Evolutionary conservation across 1,140 invertebrate genomes (phyloP), one percentile per base, ranked within the genome.

Genomic region (Physella acuta): DNA sequence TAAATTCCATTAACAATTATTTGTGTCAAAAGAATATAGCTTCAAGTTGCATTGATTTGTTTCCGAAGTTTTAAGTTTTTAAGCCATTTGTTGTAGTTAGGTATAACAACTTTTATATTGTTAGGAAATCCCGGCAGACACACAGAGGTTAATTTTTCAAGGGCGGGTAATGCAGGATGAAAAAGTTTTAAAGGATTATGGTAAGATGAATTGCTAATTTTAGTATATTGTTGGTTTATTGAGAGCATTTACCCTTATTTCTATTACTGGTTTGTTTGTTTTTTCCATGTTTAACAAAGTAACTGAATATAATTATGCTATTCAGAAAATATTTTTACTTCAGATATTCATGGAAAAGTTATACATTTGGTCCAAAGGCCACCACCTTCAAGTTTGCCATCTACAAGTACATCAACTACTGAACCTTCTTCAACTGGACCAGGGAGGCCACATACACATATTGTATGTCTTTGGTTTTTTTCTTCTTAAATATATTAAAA

Each of bases 311-410:
- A 44, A 44, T 44, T 44, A 44, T 11, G 39, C 8, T 20, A 44
- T 44, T 44, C 20, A 8, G 39, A 44, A 11, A 11, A 44, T 11
- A 44, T 44, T 44, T 44, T 37, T 44, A 26, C 16, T 60, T 20
- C 79, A 95, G 94, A 94, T 89, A 91, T 97, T 16, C 88, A 94
- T 85, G 93, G 92, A 1, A 96, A 96, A 86, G 94, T 94, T 24
- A 89, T 98, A 58, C 95, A 98, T 84, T 88, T 98, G 78, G 95
- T 97, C n/a, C 92, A 95, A 85, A 87, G 93, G 39, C 80, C 86
- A 4, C 90, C 92, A 4, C 93, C 93, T 31, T 70, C 26, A 88
- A 88, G 52, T 81, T 68, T 74, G 44, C 51, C 68, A 71, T 75
- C 34, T 73, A 76, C 72, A 68, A 76, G 37, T 63, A 71, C 78